These are phyloP conservation scores for Pachyseris speciosa DNA, from an alignment of 64 coral and sea anemone genomes.

Conservation along the genomic window DNA sequence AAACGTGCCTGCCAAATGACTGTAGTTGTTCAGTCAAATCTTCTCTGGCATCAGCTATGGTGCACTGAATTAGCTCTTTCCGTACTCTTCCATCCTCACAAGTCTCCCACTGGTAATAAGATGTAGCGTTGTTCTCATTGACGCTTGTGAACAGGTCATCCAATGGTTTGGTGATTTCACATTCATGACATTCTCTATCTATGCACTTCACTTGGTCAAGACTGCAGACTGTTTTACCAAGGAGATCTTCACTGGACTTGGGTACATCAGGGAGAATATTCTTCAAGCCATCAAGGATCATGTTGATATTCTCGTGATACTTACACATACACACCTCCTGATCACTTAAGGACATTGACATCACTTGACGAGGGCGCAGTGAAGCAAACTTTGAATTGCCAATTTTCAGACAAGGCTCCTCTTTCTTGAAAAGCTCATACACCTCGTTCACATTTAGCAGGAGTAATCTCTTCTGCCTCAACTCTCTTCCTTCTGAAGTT, in stretches of 20 bases:
- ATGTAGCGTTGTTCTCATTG: not conserved
- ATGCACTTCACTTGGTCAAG: not conserved
- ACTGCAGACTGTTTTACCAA: not conserved
- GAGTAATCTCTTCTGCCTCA: no score
- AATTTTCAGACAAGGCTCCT: not conserved
- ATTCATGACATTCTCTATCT: not conserved
- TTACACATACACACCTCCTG: not conserved
- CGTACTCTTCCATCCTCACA: not conserved
- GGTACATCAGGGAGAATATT: not conserved
- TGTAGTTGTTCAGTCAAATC: constrained; percentile 11
- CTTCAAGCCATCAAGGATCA: not conserved
- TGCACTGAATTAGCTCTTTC: not conserved
- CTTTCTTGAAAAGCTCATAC: not conserved
- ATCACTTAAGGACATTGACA: not conserved
- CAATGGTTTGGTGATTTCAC: no score
- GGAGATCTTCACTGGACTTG: no score
- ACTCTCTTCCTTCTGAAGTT: no score
- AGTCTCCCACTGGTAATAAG: constrained; percentile 41
- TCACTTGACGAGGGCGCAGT: not conserved
- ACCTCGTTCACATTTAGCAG: not conserved
- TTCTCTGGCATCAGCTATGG: constrained; percentile 15
- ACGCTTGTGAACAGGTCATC: not conserved
- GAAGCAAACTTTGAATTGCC: not conserved
- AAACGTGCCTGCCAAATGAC: constrained; percentile 41
- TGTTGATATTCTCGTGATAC: not conserved